Base-by-base conservation (phyloP, 2,797 vertebrate species). In the Peromyscus attwateri region DNA sequence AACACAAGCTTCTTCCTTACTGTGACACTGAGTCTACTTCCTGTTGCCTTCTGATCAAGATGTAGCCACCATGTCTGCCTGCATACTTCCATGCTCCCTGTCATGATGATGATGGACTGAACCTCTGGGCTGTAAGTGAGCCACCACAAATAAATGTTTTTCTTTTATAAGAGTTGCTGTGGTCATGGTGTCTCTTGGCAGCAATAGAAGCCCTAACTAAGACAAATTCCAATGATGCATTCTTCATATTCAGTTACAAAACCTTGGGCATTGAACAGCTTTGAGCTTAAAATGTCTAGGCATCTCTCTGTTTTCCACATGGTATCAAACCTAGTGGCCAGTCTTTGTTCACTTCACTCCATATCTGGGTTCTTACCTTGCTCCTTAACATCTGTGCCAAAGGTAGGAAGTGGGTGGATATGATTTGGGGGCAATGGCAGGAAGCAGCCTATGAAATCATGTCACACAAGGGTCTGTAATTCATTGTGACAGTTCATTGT, bases 401-500 rank as follows among this genome's bases (percentile, higher is more conserved):
- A 62, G n/a, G 40, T 77, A 77, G 37, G 29, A 90, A 87, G 76
- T 3, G 29, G 12, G 13, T 34, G 8, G 27, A 9, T 79, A 52
- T 29, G 64, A 94, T 88, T 88, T 92, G 27, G 25, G 70, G 60
- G 27, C n/a, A 89, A 66, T 49, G 60, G 37, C n/a, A 89, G 83
- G 60, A 92, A 83, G 43, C 23, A 93, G 49, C 25, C 87, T 90
- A 73, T 79, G 80, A 93, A 92, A 93, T 95, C 34, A 84, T 76
- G 34, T 96, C 84, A 91, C 68, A 57, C 11, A 13, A 79, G 60
- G 81, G 73, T 89, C 92, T 88, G 4, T 76, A 93, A 96, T 96
- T 82, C 81, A 95, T 89, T 96, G 87, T 96, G 96, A 90, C 70
- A 81, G 91, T 95, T 95, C 95, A 97, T 95, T 98, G 96, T 98